phyloP scores from a whole-genome alignment of 2,797 vertebrate genomes.

The Oryzias sinensis region DNA sequence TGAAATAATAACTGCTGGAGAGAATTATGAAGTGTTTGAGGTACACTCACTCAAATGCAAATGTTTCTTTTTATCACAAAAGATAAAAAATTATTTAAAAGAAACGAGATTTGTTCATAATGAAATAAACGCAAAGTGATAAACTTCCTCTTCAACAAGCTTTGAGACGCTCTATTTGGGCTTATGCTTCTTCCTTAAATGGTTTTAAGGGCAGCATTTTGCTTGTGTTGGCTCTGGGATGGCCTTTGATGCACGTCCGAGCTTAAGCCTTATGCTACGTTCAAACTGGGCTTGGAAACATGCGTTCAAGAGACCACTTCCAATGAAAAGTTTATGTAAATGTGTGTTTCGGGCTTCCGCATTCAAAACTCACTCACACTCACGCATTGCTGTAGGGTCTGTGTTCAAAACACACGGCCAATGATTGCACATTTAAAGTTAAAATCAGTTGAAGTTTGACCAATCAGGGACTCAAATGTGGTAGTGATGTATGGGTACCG shows the following conservation, averaged over 20 bases:
- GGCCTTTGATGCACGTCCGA: constrained; percentile 51
- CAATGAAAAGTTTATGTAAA: too few species aligned
- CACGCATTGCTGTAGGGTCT: too few species aligned
- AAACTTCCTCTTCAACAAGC: constrained; percentile 39
- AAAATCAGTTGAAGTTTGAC: too few species aligned
- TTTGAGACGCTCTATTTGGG: constrained; percentile 35
- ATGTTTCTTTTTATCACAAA: constrained; percentile 38
- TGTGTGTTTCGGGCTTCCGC: too few species aligned
- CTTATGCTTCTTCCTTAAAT: constrained; percentile 42
- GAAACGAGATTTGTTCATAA: constrained; percentile 19
- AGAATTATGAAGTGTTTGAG: constrained; percentile 60
- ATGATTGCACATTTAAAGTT: too few species aligned
- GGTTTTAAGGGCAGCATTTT: constrained; percentile 55
- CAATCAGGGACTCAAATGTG: too few species aligned
- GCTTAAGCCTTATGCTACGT: constrained; percentile 8
- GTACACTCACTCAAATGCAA: constrained; percentile 41
- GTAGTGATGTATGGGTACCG: too few species aligned
- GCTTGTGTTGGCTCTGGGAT: constrained; percentile 45
- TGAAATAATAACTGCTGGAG: constrained; percentile 70
- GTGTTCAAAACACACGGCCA: too few species aligned
- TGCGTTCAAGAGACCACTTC: too few species aligned
- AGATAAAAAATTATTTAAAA: constrained; percentile 39
- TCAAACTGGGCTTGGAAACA: too few species aligned
- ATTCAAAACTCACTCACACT: too few species aligned
- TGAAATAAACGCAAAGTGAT: constrained; percentile 45